A percentile compares a stretch with the other conserved stretches of the same genome.
Conservation (phyloP, 2,113 vertebrate genomes). For the Thomomys bottae region DNA sequence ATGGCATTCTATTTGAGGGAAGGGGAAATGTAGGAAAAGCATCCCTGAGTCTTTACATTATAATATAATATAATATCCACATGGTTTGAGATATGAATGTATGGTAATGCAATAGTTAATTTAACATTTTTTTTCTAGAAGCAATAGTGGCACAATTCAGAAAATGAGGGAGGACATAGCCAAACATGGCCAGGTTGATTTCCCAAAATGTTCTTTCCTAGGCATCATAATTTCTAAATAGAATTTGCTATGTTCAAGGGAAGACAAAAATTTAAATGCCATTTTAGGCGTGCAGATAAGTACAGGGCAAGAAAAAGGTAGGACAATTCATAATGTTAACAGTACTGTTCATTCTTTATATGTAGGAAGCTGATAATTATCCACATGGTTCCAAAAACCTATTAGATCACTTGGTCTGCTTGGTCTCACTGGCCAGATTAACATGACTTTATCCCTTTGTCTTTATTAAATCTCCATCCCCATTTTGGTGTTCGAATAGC, state of each 20-base stretch:
- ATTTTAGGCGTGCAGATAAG: background rate
- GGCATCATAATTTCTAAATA: background rate
- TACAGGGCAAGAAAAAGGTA: background rate
- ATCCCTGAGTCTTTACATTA: background rate
- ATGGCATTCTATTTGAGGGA: background rate
- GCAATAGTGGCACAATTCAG: background rate
- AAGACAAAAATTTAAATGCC: background rate
- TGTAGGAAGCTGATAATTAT: background rate
- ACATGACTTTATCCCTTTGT: background rate
- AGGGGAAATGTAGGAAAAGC: background rate
- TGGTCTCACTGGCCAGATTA: background rate
- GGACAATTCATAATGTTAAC: no score
- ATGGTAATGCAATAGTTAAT: background rate
- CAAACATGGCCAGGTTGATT: fast-evolving
- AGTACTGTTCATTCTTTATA: background rate
- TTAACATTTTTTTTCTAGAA: no score
- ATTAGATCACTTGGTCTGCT: background rate
- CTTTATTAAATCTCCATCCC: background rate
- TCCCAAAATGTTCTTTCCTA: background rate
- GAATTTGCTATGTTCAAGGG: background rate
- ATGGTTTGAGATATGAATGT: fast-evolving
- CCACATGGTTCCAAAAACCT: background rate
- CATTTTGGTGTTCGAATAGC: background rate
- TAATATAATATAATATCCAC: fast-evolving
- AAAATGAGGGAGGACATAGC: background rate